Base-by-base conservation (phyloP, 2,113 vertebrate genomes). In the Prietella phreatophila region DNA sequence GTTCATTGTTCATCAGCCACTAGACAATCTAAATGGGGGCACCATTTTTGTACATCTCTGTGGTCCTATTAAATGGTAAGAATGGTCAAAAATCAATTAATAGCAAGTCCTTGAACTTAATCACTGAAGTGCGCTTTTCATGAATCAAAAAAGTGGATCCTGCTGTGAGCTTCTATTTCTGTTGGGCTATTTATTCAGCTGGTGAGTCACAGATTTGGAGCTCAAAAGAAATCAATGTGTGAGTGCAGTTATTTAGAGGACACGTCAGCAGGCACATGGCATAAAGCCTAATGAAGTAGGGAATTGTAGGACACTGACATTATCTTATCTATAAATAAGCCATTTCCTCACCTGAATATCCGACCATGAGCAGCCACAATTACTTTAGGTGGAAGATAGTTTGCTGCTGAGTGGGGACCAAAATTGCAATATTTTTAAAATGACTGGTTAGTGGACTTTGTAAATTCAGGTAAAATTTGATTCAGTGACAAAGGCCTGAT, bases 271-370 rank as follows among this genome's bases (percentile, higher is more conserved):
- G 81, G 20, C 56, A 60, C 53, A 50, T 76, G 42, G 56, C 81
- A 82, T 22, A 27, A 60, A 53, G 56, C 56, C 81, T 83, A 75
- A 87, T 87, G 81, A 76, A 63, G 69, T 63, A 81, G 85, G 56
- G 53, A 71, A 76, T 22, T 65, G 81, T 63, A 87, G 86, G 86
- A 87, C 65, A 47, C 86, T 83, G 81, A 87, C 56, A 76, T 63
- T 83, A 83, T 42, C 71, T 25, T 81, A 87, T 56, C 69, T 61
- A 61, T 76, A 83, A 63, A 76, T 83, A 76, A 53, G 14, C 56
- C 7, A 71, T 71, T 82, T 55, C 33, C 33, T 82, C 30, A 82
- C 61, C 78, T 71, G 33, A 58, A 39, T 87, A 69, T 67, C 33
- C 11, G 25, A 56, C 17, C 82, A 15, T 39, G 63, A 58, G 5